Conservation (phyloP, 2,113 vertebrate species). For the Puffinus mauretanicus region DNA sequence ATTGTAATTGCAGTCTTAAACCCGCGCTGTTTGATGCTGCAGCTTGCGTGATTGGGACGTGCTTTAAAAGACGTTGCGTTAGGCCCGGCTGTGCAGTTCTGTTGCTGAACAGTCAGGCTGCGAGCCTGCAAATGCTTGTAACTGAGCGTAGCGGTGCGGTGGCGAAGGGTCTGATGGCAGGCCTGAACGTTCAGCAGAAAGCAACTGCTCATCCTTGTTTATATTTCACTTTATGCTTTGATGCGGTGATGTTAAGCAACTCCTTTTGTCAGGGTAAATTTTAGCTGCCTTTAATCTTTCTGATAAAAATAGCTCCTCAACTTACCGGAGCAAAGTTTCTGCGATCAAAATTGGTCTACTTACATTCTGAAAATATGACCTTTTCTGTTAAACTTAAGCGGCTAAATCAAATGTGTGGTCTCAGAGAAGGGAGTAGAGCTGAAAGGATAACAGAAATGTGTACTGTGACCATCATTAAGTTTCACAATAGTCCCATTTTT, state of each 20-base stretch:
- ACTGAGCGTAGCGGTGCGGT: neutral
- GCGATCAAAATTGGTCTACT: neutral
- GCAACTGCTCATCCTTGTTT: neutral
- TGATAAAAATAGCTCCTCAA: constrained; percentile 38
- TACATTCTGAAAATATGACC: neutral
- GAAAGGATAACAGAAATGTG: neutral
- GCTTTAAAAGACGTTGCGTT: neutral
- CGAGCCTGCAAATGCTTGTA: neutral
- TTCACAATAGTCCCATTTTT: neutral
- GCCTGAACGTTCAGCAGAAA: neutral
- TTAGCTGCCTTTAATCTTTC: constrained; percentile 51
- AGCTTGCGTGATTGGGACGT: neutral
- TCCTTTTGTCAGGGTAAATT: constrained; percentile 41
- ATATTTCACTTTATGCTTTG: neutral
- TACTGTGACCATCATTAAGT: neutral
- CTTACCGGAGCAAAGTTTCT: neutral
- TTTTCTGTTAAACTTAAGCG: neutral
- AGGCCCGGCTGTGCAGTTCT: neutral
- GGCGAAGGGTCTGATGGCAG: neutral
- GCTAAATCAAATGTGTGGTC: neutral
- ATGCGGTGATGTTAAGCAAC: constrained; percentile 19
- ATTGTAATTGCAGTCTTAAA: neutral
- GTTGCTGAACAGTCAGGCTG: neutral
- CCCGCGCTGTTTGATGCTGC: neutral
- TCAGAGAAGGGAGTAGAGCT: neutral